These are phyloP conservation scores for Drosophila buzzatii DNA, from an alignment of 2,888 invertebrate genomes.

Conservation along the genomic window DNA sequence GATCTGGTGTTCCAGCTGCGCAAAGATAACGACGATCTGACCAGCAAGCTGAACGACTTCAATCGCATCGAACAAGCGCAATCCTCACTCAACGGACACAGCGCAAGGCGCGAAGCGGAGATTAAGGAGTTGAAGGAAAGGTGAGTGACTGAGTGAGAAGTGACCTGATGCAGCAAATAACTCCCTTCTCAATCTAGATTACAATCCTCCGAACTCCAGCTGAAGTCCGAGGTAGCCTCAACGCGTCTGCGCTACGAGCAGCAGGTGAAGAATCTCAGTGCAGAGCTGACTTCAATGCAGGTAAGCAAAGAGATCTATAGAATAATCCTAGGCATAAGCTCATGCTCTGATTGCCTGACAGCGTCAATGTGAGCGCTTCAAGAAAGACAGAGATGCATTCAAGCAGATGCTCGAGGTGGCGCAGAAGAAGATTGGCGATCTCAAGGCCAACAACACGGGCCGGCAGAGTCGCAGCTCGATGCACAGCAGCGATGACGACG, in stretches of 20 bases:
- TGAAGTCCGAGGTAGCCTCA: constrained; percentile 92
- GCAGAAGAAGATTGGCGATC: constrained; percentile 92
- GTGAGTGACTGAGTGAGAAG: constrained; percentile 69
- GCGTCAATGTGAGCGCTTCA: constrained; percentile 88
- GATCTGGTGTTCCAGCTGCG: constrained; percentile 91
- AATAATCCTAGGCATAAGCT: rapidly evolving
- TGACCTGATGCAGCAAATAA: too few relatives aligned
- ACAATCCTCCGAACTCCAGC: constrained; percentile 89
- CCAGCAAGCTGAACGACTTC: constrained; percentile 93
- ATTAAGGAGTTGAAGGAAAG: constrained; percentile 89
- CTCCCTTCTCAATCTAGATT: constrained; percentile 83
- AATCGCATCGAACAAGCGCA: constrained; percentile 94
- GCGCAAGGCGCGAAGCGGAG: constrained; percentile 91
- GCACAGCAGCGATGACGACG: constrained; percentile 91
- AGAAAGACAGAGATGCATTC: constrained; percentile 94
- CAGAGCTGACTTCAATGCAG: constrained; percentile 93
- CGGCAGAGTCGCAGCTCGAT: constrained; percentile 88
- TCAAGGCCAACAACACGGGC: constrained; percentile 87
- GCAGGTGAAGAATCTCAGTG: constrained; percentile 92
- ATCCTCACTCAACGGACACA: constrained; percentile 91
- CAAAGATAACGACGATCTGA: constrained; percentile 92
- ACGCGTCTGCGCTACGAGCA: constrained; percentile 94
- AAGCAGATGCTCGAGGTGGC: constrained; percentile 95
- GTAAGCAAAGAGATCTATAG: constrained; percentile 80
- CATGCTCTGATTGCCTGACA: constrained; percentile 25